Conservation (phyloP, 2,888 invertebrate species). For the Leucophenga montana region DNA sequence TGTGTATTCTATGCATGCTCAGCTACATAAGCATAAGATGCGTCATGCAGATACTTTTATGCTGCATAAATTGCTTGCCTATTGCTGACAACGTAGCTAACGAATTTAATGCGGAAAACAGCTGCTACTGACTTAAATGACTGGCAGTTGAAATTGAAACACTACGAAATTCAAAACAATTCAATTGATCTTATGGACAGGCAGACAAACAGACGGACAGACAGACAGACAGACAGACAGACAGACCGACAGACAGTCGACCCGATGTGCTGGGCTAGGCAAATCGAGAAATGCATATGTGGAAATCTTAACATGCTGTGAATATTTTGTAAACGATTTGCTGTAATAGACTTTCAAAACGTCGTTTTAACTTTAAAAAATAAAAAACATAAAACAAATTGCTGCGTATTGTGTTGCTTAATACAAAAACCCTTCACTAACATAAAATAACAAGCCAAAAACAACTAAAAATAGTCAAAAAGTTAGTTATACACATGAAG, state of each 20-base stretch:
- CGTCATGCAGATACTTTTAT: neutral
- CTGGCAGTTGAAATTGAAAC: neutral
- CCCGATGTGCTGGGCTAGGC: neutral
- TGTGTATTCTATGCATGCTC: too few species aligned
- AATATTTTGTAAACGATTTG: constrained; percentile 39
- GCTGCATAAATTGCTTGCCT: too few species aligned
- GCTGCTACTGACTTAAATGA: neutral
- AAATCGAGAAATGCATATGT: neutral
- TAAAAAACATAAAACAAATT: neutral
- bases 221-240: neutral
- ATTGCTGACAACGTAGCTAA: too few species aligned
- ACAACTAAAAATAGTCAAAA: neutral
- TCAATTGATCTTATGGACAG: neutral
- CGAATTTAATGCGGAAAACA: neutral
- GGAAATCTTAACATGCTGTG: constrained; percentile 50
- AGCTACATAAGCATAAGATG: neutral
- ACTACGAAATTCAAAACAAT: constrained; percentile 1
- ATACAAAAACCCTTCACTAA: constrained; percentile 5
- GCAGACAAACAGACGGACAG: neutral
- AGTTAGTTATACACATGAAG: neutral
- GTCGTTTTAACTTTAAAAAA: constrained; percentile 4
- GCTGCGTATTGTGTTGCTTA: constrained; percentile 1
- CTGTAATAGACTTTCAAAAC: constrained; percentile 55
- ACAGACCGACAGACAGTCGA: neutral
- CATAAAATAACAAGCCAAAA: neutral